These are phyloP conservation scores for Spicauda simplicius DNA, from an alignment of 2,888 invertebrate genomes.

Conservation along the genomic window DNA sequence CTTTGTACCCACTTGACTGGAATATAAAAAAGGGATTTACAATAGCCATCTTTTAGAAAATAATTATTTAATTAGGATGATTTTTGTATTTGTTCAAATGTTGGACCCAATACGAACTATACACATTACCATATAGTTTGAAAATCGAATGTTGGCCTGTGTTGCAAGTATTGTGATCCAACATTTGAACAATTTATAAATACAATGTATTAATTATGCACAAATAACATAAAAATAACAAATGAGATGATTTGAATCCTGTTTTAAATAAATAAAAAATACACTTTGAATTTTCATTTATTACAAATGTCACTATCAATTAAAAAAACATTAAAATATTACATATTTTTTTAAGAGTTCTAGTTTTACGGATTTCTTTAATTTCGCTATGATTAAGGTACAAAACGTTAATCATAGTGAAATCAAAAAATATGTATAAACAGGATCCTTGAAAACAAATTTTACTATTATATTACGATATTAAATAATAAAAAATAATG, in stretches of 20 bases:
- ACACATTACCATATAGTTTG: no score
- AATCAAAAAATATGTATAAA: not conserved
- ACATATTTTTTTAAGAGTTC: no score
- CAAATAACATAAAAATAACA: not conserved
- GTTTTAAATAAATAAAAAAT: not conserved
- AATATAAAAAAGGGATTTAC: slow-evolving; percentile 55
- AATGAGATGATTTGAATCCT: not conserved
- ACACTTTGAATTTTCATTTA: no score
- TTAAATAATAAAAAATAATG: not conserved
- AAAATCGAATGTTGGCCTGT: not conserved
- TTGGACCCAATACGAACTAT: not conserved
- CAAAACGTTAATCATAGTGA: not conserved
- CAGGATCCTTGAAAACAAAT: not conserved
- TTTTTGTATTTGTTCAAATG: not conserved
- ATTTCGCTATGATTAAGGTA: no score
- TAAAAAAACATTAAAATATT: no score
- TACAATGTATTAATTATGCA: not conserved
- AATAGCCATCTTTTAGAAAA: slow-evolving; percentile 24
- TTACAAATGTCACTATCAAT: no score
- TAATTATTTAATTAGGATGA: not conserved
- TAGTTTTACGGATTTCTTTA: no score
- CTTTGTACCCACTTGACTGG: slow-evolving; percentile 62
- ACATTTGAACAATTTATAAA: not conserved
- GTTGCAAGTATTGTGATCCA: not conserved
- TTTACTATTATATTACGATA: not conserved